A percentile compares a stretch with the other conserved stretches of the same genome.
These are phyloP conservation scores for Pseudococcus viburni DNA, from an alignment of 2,888 invertebrate species.

Conservation along the genomic window DNA sequence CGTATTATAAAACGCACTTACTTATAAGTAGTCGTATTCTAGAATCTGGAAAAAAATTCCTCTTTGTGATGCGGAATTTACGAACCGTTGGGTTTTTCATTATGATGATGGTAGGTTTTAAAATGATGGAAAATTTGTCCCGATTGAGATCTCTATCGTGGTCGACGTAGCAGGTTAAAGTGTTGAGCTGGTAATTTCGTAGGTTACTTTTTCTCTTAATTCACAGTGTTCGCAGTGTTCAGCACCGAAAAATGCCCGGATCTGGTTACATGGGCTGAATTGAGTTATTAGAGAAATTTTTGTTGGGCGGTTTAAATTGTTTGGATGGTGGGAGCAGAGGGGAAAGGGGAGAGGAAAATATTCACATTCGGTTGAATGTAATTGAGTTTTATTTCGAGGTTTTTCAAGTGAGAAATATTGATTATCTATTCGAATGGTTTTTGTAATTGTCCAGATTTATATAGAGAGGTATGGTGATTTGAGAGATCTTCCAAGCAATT, in stretches of 20 bases:
- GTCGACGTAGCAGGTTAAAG: neutral
- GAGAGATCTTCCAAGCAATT: too few species aligned
- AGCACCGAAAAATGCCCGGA: neutral
- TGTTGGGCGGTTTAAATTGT: too few species aligned
- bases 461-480: too few species aligned
- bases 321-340: too few species aligned
- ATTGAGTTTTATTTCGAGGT: too few species aligned
- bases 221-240: neutral
- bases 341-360: too few species aligned
- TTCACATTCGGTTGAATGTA: too few species aligned
- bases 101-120: constrained; percentile 6
- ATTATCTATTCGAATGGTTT: too few species aligned
- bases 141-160: constrained; percentile 2
- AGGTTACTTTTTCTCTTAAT: neutral
- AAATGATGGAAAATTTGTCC: constrained; percentile 35
- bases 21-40: neutral
- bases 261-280: neutral
- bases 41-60: neutral
- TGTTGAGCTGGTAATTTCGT: neutral
- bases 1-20: neutral
- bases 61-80: neutral
- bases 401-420: too few species aligned
- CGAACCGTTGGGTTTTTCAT: constrained; percentile 28
- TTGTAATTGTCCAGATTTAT: too few species aligned
- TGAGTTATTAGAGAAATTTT: neutral